Base-by-base conservation (phyloP, 2,888 invertebrate genomes). In the Nemoura dubitans region DNA sequence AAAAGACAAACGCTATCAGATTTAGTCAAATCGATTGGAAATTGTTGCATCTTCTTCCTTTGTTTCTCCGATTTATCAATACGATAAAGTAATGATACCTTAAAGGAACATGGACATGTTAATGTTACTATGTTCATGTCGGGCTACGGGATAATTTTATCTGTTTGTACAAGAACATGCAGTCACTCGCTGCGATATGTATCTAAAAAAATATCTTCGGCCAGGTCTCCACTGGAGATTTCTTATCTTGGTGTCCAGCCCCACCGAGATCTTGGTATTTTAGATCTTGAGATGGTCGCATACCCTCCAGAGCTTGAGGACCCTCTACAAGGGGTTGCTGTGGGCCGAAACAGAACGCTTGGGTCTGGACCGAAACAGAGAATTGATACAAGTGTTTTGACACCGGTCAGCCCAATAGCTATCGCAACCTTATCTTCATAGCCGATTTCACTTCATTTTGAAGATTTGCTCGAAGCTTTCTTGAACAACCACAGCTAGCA, bases 361-460 rank as follows among this genome's bases (percentile, higher is more conserved):
- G 59, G 16, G 16, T 59, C 3, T 21, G 6, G 6, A 10, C 1
- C 21, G 59, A 59, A 59, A 59, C 21, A 59, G 59, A 59, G 59
- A 59, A 59, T 59, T 59, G 59, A 59, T 59, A 59, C 59, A 59
- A 59, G 59, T 59, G 59, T 59, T 59, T 59, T 59, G 59, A 59
- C 59, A 59, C 59, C 59, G 59, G 59, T 59, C 59, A 59, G 3
- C 59, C 59, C 14, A 59, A 59, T 59, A 21, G 16, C 59, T 59
- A 59, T 59, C 59, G 59, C 59, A 14, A 14, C 14, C 59, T 59
- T 59, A 59, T 59, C 59, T 59, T 59, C 59, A 59, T 59, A 59
- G 16, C 3, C 59, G 59, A 59, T 59, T 59, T 59, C 59, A 59
- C 59, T 59, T 59, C 59, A 21, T 59, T 59, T 59, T 21, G 14